Evolutionary conservation across 2,113 vertebrate genomes (phyloP).

Genomic region (Capreolus pygargus): DNA sequence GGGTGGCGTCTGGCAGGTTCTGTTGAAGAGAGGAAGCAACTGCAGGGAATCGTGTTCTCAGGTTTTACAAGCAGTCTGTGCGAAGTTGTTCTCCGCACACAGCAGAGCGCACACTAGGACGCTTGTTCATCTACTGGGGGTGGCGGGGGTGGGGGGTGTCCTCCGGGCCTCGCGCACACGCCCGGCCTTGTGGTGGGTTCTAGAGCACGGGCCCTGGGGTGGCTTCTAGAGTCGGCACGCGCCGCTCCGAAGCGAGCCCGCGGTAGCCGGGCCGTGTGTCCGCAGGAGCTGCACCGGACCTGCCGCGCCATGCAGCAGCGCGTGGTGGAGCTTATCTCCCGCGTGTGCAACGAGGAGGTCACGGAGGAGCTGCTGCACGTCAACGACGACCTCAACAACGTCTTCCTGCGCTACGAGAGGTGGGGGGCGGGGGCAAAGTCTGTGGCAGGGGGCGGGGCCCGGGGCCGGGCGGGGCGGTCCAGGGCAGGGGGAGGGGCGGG

Average conservation of each 20-base stretch:
- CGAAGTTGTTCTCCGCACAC: neutral
- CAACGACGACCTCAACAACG: conserved; percentile 98
- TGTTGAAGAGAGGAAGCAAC: neutral
- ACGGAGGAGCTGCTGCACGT: conserved; percentile 96
- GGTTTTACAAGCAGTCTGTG: neutral
- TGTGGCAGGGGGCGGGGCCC: neutral
- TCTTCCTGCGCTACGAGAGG: conserved; percentile 97
- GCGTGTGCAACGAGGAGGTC: conserved; percentile 95
- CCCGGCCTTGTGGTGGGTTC: neutral
- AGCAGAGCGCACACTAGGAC: neutral
- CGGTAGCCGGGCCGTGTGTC: conserved; percentile 20
- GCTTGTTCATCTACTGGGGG: neutral
- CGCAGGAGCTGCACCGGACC: conserved; percentile 95
- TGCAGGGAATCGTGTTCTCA: neutral
- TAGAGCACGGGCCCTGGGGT: too few relatives aligned
- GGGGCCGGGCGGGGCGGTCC: neutral
- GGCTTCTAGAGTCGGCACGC: neutral
- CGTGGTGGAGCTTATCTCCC: conserved; percentile 95
- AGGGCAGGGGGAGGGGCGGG: rapidly evolving
- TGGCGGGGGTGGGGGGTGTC: neutral
- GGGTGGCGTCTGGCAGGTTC: neutral
- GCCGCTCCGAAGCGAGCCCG: neutral
- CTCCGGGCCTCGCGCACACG: neutral
- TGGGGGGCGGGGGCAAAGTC: conserved; percentile 57
- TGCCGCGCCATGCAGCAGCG: conserved; percentile 97